Base-by-base conservation (phyloP, 2,797 vertebrate genomes). In the Enteromius mattozi region DNA sequence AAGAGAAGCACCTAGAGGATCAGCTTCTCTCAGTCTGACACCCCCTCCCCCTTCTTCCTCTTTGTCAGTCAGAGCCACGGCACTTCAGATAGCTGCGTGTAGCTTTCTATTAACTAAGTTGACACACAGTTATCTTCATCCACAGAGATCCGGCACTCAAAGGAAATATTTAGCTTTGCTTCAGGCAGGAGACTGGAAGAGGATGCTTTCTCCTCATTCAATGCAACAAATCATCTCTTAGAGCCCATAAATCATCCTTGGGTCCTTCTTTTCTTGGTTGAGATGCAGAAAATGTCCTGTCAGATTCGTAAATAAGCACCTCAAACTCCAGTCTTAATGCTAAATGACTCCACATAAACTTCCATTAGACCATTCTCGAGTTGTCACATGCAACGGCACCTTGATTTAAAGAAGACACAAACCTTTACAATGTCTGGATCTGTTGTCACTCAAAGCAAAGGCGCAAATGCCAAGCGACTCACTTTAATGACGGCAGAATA, bases 1-100 rank as follows among this genome's bases (percentile, higher is more conserved):
- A 93, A 95, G 95, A 95, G 93, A 93, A 94, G 94, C 95, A 95
- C 94, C 94, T 91, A 88, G 92, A 89, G 96, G 94, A 96, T 96
- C 94, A 94, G 90, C 93, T 87, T 87, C 83, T 74, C 42, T 61
- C 40, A 12, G 49, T 83, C 87, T 86, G 86, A 93, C 91, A 92
- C 89, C 92, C 94, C 92, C 91, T 91, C 85, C 94, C 94, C 95
- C 88, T 83, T 69, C 80, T 74, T 92, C 89, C 88, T 91, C 87
- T 93, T 89, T 94, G 92, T 88, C 94, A 93, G 95, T 94, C 94
- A 91, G 13, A 85, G 89, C 93, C 93, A 89, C 89, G 35, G 92
- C 89, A 93, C 93, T 94, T 92, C 75, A 94, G 95, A 95, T 95
- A 95, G 92, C 93, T 92, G 90, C 68, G 91, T 91, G 90, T 95